A percentile compares a stretch with the other conserved stretches of the same genome.
Conservation (phyloP, 1,140 invertebrate genomes). For the Cyclargus thomasi region DNA sequence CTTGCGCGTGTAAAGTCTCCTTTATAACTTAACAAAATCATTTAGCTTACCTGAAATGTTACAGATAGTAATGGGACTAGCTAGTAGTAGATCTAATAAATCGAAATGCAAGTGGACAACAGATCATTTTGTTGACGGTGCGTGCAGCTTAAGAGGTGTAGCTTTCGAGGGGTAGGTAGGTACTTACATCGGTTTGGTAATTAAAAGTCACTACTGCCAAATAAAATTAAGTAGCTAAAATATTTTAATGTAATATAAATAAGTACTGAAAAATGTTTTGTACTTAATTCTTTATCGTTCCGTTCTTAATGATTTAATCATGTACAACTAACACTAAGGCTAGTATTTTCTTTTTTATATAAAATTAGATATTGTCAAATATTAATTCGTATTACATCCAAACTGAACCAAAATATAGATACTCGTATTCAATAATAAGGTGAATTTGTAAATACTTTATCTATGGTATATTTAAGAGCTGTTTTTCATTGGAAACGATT, state of each 20-base stretch:
- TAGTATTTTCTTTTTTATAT: slow-evolving; percentile 24
- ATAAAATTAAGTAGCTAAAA: slow-evolving; percentile 65
- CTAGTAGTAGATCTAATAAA: too few relatives aligned
- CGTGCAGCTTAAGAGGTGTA: slow-evolving; percentile 43
- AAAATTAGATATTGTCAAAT: slow-evolving; percentile 22
- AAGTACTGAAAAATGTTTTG: slow-evolving; percentile 50
- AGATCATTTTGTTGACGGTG: too few relatives aligned
- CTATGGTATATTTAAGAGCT: slow-evolving; percentile 61
- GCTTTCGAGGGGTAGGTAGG: slow-evolving; percentile 35
- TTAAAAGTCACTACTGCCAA: slow-evolving; percentile 62
- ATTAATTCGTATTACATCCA: slow-evolving; percentile 27
- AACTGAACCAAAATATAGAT: slow-evolving; percentile 45
- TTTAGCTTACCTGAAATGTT: too few relatives aligned
- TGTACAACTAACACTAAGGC: slow-evolving; percentile 18
- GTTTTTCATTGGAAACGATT: slow-evolving; percentile 55
- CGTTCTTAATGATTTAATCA: slow-evolving; percentile 17
- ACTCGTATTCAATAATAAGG: slow-evolving; percentile 31
- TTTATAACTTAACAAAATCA: too few relatives aligned
- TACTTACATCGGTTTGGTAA: slow-evolving; percentile 43
- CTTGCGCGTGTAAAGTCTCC: too few relatives aligned
- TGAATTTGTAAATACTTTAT: slow-evolving; percentile 62
- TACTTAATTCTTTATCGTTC: slow-evolving; percentile 50
- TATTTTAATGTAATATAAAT: slow-evolving; percentile 61
- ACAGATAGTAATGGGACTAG: too few relatives aligned
- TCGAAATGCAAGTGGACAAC: too few relatives aligned